phyloP scores from a whole-genome alignment of 2,797 vertebrate genomes.

The Rhodeus uyekii region DNA sequence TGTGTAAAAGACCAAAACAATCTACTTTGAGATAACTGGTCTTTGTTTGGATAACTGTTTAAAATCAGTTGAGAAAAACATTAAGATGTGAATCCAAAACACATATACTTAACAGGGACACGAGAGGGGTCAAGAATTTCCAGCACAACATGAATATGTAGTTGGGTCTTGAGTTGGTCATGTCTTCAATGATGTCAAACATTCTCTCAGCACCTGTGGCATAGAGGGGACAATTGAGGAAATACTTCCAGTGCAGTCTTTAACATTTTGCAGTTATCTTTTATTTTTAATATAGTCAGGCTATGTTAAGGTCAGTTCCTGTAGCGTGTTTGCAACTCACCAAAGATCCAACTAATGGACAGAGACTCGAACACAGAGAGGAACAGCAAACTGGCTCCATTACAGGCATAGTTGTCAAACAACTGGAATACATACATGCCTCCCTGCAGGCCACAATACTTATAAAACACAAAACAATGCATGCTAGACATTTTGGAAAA shows the following conservation, averaged over 20 bases:
- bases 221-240: neutral
- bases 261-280: neutral
- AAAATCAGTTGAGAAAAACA: neutral
- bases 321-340: slow-evolving; percentile 66
- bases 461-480: no score
- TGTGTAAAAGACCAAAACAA: no score
- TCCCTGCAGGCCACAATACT: slow-evolving; percentile 77
- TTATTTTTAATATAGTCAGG: neutral
- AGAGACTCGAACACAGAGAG: slow-evolving; percentile 79
- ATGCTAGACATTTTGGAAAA: neutral
- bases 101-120: slow-evolving; percentile 71
- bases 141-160: slow-evolving; percentile 80
- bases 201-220: slow-evolving; percentile 72
- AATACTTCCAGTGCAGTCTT: neutral
- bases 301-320: neutral
- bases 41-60: no score
- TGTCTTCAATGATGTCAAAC: slow-evolving; percentile 75
- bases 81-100: neutral
- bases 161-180: slow-evolving; percentile 75
- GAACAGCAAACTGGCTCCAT: slow-evolving; percentile 85
- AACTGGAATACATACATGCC: slow-evolving; percentile 95
- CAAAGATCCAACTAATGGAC: slow-evolving; percentile 83
- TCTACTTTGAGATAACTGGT: no score
- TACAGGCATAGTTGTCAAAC: slow-evolving; percentile 91
- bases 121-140: slow-evolving; percentile 75